phyloP scores from a whole-genome alignment of 2,888 invertebrate genomes.

The Trissolcus japonicus region DNA sequence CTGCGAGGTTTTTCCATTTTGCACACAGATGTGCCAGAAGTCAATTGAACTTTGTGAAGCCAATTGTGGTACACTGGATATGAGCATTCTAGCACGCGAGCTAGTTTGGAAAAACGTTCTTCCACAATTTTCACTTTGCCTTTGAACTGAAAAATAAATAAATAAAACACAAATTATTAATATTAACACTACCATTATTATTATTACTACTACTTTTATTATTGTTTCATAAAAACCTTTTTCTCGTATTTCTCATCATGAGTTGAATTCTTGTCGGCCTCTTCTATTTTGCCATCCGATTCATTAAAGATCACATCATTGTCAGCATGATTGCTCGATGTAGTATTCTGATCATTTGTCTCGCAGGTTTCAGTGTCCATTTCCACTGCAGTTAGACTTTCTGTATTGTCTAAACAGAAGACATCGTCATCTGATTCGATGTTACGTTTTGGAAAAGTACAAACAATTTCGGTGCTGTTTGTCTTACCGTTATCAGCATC shows the following conservation, averaged over 20 bases:
- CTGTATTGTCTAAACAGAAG: constrained; percentile 27
- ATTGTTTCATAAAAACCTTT: constrained; percentile 6
- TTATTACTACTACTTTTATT: no score
- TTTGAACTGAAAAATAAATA: constrained; percentile 64
- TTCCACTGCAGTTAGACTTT: not conserved
- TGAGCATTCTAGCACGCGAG: constrained; percentile 70
- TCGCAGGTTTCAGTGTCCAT: constrained; percentile 1
- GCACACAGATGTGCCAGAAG: constrained; percentile 68
- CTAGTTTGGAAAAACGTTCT: constrained; percentile 71
- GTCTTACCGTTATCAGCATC: constrained; percentile 13
- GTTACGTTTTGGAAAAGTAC: not conserved
- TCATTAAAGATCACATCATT: constrained; percentile 38
- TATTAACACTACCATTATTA: not conserved
- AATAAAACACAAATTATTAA: constrained; percentile 4
- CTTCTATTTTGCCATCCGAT: constrained; percentile 24
- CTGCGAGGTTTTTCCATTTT: constrained; percentile 67
- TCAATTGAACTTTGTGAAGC: constrained; percentile 66
- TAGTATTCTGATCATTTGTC: constrained; percentile 2
- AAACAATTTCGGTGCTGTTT: not conserved
- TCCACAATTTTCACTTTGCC: constrained; percentile 67
- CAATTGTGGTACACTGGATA: constrained; percentile 72
- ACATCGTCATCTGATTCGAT: constrained; percentile 37
- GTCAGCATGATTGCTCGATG: constrained; percentile 1
- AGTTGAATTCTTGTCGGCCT: constrained; percentile 22
- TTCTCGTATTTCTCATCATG: constrained; percentile 37